Base-by-base conservation (phyloP, 2,888 invertebrate genomes). In the Cabera pusaria region DNA sequence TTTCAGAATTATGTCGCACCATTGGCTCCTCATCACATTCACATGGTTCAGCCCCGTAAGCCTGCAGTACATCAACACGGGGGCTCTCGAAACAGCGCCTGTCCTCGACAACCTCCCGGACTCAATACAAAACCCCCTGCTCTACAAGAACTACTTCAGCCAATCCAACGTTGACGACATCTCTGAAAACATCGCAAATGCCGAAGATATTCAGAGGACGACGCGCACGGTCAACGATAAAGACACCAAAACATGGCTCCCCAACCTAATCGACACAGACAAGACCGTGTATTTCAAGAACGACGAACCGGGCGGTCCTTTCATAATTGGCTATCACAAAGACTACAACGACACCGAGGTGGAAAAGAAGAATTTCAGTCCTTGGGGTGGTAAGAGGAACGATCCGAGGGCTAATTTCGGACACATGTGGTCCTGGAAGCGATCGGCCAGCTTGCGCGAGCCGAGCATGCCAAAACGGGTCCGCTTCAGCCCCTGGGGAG, bases 401-500 rank as follows among this genome's bases (percentile, higher is more conserved):
- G 5, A 3, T 2, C 29, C 39, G 4, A 27, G 19, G 4, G 31
- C 39, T 5, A 36, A 19, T 1, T 44, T 71, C 1, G 83, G 79
- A 26, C 68, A 76, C 4, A 75, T 67, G 72, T 86, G 83, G 85
- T 72, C 78, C 0, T 87, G 87, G 87, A 86, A 82, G 51, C 71
- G 85, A 0, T 66, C 76, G 0, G 31, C 60, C 0, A 67, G 59
- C 4, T 49, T 77, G 1, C 64, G 78, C n/a, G 87, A 86, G 44
- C 82, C 87, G 0, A 85, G 67, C 49, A 86, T 88, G 87, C 88
- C 87, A 0, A 88, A 88, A 42, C 53, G 88, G 26, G 88, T 88
- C 1, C 72, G 87, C 0, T 88, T 88, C 57, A 87, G 84, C 28
- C 87, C 88, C 0, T 88, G 88, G 88, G 88, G 88, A 1, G 88